These are phyloP conservation scores for Sebastes jordani DNA, from an alignment of 2,797 vertebrate species.

Conservation along the genomic window DNA sequence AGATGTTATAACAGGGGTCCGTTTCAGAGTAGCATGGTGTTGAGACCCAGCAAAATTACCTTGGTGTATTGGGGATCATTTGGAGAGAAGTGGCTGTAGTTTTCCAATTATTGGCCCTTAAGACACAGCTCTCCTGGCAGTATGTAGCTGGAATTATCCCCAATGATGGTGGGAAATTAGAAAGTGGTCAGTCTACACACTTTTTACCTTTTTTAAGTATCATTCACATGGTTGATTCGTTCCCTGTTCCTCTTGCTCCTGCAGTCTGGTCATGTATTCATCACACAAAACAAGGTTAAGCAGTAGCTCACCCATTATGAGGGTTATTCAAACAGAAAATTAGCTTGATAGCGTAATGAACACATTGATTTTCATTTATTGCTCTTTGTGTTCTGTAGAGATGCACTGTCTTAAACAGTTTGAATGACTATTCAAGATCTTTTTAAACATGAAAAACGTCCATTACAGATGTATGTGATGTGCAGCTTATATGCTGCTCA, in stretches of 20 bases:
- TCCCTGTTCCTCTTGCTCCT: neutral
- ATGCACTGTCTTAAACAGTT: slow-evolving; percentile 1
- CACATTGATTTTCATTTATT: slow-evolving; percentile 48
- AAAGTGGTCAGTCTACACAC: slow-evolving; percentile 10
- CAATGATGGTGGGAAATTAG: slow-evolving; percentile 52
- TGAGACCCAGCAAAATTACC: slow-evolving; percentile 66
- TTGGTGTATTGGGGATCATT: slow-evolving; percentile 71
- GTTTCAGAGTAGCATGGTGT: slow-evolving; percentile 55
- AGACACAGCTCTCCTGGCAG: slow-evolving; percentile 48
- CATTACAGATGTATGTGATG: neutral
- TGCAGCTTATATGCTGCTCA: neutral
- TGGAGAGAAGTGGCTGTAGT: slow-evolving; percentile 65
- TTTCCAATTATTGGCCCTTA: slow-evolving; percentile 75
- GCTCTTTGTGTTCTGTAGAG: slow-evolving; percentile 1
- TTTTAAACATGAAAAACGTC: neutral
- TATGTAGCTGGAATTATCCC: slow-evolving; percentile 51
- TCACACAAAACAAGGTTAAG: slow-evolving; percentile 42
- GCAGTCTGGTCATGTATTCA: neutral
- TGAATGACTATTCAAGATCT: neutral
- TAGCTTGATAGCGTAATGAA: slow-evolving; percentile 51
- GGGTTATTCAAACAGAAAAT: slow-evolving; percentile 61
- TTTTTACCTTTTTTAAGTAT: slow-evolving; percentile 23
- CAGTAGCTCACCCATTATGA: slow-evolving; percentile 43
- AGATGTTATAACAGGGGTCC: slow-evolving; percentile 36
- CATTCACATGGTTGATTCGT: neutral